Evolutionary conservation across 2,113 vertebrate genomes (phyloP).

Genomic region (Mus musculus): GRCm39 chr11:51593001-51593500

Average conservation of each 20-base stretch:
- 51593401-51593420: not conserved
- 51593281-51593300: too few relatives aligned
- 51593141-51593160: not conserved
- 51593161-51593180: not conserved
- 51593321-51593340: too few relatives aligned
- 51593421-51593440: not conserved
- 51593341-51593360: too few relatives aligned
- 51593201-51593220: too few relatives aligned
- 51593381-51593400: not conserved
- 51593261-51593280: too few relatives aligned
- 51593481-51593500: too few relatives aligned
- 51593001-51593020: too few relatives aligned
- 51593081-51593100: not conserved
- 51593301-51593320: too few relatives aligned
- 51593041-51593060: not conserved
- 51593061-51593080: not conserved
- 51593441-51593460: not conserved
- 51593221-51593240: too few relatives aligned
- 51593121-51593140: not conserved
- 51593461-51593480: not conserved
- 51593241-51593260: too few relatives aligned
- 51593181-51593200: too few relatives aligned
- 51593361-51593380: not conserved
- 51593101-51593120: not conserved
- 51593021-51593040: not conserved